Conservation (phyloP, 2,797 vertebrate genomes). For the Sebastes alutus region DNA sequence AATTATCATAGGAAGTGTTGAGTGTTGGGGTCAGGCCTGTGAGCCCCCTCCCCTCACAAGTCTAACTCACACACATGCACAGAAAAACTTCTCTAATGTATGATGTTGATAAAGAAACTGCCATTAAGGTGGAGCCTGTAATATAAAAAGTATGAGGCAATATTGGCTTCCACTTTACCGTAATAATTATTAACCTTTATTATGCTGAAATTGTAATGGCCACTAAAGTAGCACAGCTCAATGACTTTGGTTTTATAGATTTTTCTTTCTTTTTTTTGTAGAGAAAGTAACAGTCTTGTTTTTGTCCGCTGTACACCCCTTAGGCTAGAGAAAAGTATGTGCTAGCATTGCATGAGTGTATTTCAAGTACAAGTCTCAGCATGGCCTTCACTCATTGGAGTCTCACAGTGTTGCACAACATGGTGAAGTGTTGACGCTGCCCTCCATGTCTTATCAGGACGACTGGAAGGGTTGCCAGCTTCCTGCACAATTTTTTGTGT, state of each 20-base stretch:
- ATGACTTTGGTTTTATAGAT: not conserved
- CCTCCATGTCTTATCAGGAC: slow-evolving; percentile 38
- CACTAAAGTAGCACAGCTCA: not conserved
- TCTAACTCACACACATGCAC: not conserved
- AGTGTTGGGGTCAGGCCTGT: slow-evolving; percentile 47
- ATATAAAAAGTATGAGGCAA: not conserved
- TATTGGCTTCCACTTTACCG: not conserved
- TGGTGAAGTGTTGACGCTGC: slow-evolving; percentile 23
- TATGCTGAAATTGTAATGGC: not conserved
- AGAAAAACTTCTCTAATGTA: not conserved
- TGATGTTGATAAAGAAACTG: not conserved
- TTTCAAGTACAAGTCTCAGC: slow-evolving; percentile 84
- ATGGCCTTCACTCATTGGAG: slow-evolving; percentile 74
- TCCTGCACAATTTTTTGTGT: not conserved
- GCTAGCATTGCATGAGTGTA: slow-evolving; percentile 71
- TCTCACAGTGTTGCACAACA: slow-evolving; percentile 72
- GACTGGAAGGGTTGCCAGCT: not conserved
- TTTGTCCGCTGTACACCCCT: slow-evolving; percentile 60
- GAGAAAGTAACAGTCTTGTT: slow-evolving; percentile 51
- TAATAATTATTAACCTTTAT: not conserved
- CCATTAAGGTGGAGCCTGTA: not conserved
- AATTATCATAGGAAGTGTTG: not conserved
- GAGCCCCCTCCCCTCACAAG: slow-evolving; percentile 47
- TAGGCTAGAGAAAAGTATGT: slow-evolving; percentile 79
- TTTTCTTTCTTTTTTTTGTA: not conserved